Conservation (phyloP, 2,113 vertebrate species). For the Callipepla californica region DNA sequence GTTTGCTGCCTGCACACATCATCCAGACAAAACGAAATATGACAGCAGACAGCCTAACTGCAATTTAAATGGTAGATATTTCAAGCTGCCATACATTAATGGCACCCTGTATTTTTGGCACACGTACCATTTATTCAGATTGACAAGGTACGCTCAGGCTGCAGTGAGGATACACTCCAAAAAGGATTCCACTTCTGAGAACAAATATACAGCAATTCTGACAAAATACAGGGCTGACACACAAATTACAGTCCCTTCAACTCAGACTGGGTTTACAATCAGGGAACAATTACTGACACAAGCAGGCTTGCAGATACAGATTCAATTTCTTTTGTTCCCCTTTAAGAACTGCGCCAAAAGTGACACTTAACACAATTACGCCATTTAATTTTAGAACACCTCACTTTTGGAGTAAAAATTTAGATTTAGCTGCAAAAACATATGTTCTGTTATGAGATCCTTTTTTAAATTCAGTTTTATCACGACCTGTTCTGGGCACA, state of each 20-base stretch:
- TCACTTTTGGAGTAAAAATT: not conserved
- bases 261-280: not conserved
- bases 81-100: not conserved
- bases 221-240: not conserved
- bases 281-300: not conserved
- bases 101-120: not conserved
- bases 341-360: not conserved
- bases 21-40: not conserved
- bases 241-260: not conserved
- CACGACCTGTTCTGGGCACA: not conserved
- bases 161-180: not conserved
- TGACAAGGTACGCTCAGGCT: not conserved
- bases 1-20: not conserved
- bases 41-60: not conserved
- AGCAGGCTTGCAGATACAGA: not conserved
- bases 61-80: not conserved
- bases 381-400: not conserved
- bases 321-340: not conserved
- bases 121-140: not conserved
- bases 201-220: not conserved
- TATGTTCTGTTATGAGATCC: not conserved
- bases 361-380: not conserved
- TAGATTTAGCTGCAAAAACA: not conserved
- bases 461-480: not conserved
- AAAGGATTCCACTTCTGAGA: not conserved